Percentiles rank a stretch among this genome's conserved stretches.
These are phyloP conservation scores for Achlya flavicornis DNA, from an alignment of 2,888 invertebrate species.

Conservation along the genomic window DNA sequence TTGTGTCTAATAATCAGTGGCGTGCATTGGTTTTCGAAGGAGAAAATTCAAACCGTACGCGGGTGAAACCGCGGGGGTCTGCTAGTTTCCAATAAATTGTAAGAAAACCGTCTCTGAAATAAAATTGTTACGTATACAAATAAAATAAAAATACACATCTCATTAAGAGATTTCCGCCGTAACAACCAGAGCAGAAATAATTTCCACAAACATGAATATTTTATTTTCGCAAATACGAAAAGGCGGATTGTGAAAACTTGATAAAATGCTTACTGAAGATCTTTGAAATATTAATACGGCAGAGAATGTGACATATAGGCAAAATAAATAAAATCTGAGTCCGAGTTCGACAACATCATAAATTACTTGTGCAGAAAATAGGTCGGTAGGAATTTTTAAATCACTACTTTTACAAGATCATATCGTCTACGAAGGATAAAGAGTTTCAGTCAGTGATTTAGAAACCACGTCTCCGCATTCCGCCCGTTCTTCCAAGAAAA, in stretches of 20 bases:
- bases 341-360: not conserved
- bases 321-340: not conserved
- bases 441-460: not conserved
- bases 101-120: not conserved
- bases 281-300: not conserved
- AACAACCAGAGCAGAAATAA: not conserved
- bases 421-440: not conserved
- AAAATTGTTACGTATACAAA: not conserved
- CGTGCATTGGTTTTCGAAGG: too few species aligned
- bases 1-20: too few species aligned
- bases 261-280: not conserved
- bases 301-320: not conserved
- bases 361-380: not conserved
- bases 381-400: not conserved
- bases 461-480: not conserved
- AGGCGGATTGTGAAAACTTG: not conserved
- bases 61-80: too few species aligned
- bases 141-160: not conserved
- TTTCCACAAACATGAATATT: conserved; percentile 5
- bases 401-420: not conserved
- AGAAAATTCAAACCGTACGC: too few species aligned
- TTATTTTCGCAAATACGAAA: not conserved
- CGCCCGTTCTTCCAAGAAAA: not conserved
- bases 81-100: too few species aligned
- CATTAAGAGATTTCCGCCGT: not conserved